Evolutionary conservation across 2,888 invertebrate genomes (phyloP), one percentile per base, ranked within the genome.

Genomic region (Amiota communis): DNA sequence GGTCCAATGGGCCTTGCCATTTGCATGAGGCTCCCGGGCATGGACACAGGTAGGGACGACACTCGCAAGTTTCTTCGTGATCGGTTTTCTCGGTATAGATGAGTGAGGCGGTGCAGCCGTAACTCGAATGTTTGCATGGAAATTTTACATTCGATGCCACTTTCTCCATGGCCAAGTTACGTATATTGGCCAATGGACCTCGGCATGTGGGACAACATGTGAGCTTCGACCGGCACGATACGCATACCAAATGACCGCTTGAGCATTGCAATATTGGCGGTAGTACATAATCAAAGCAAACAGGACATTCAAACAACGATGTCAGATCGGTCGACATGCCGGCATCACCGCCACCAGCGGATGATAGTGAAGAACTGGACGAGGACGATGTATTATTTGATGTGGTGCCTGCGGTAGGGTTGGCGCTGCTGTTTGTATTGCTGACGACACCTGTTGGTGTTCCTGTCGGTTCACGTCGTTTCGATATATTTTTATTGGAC

Each of bases 21-120:
- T 99, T 98, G 91, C 99, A 99, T 0, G 98, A 97, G 48, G 98
- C 98, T 59, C 99, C 99, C n/a, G 99, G 99, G 88, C 99, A 99
- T 47, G 99, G 99, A 90, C 99, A 99, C 78, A 96, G 95, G 90
- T 99, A 99, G 1, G 99, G 99, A 89, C 99, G 94, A 92, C 95
- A 98, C 91, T 99, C 99, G 89, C 99, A 99, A 6, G 95, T 93
- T 90, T 99, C 99, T 91, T 99, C 99, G 88, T 99, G 99, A 86
- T 99, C 99, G 10, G 96, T 95, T 90, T 99, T 99, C 85, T 99
- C 98, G n/a, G 97, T 97, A 89, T 98, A 96, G 46, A 97, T 94
- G 20, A 98, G 92, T 13, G 97, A 96, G 81, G 95, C 95, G 17
- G 94, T 93, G 89, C 99, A 99, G 69, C 99, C 99, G 78, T 97